A percentile compares a stretch with the other conserved stretches of the same genome.
Conservation (phyloP, 2,888 invertebrate species). For the Brassicogethes aeneus region DNA sequence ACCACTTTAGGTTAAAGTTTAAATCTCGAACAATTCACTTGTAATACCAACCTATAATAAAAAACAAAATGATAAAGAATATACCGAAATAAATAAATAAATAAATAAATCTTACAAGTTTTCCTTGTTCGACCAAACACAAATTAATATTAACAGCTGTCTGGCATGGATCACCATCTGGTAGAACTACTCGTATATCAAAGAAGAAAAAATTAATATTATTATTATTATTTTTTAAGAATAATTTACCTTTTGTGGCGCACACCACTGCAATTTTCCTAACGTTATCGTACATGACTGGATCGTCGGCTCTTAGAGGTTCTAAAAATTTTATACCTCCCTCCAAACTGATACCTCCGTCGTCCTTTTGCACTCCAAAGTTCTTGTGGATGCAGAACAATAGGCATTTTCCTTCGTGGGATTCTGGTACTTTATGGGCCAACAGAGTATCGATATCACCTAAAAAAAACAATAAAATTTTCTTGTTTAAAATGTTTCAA, state of each 20-base stretch:
- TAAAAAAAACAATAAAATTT: slow-evolving; percentile 1
- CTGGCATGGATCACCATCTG: not conserved
- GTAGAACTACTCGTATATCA: too few relatives aligned
- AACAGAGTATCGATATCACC: slow-evolving; percentile 9
- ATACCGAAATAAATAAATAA: not conserved
- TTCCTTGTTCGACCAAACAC: not conserved
- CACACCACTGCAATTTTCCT: slow-evolving; percentile 13
- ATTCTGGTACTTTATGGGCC: slow-evolving; percentile 9
- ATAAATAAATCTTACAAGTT: not conserved
- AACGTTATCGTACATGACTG: slow-evolving; percentile 16
- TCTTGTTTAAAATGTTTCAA: not conserved
- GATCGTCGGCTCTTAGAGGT: slow-evolving; percentile 17
- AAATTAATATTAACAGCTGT: not conserved
- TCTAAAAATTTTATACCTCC: slow-evolving; percentile 14
- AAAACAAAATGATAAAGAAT: not conserved
- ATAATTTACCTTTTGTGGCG: not conserved
- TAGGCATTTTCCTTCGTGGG: slow-evolving; percentile 15
- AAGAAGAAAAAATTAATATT: not conserved
- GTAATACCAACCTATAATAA: not conserved
- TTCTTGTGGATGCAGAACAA: slow-evolving; percentile 12
- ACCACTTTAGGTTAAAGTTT: too few relatives aligned
- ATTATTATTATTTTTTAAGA: not conserved
- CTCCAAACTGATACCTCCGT: slow-evolving; percentile 16
- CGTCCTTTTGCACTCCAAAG: slow-evolving; percentile 14
- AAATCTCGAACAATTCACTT: not conserved